A percentile compares a stretch with the other conserved stretches of the same genome.
phyloP scores from a whole-genome alignment of 2,113 vertebrate species.

The Larimichthys polyactis region DNA sequence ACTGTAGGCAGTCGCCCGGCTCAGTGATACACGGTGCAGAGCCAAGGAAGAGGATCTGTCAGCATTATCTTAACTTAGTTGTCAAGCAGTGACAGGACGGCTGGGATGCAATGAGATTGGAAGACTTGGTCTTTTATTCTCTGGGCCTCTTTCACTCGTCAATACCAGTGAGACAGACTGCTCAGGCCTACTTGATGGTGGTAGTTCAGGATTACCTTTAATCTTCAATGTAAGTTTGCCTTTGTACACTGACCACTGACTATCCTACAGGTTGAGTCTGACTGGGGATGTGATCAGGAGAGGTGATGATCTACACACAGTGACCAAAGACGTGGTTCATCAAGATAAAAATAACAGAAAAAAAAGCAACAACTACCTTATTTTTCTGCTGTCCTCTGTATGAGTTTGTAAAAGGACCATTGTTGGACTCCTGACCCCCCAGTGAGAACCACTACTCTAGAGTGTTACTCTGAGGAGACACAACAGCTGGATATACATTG shows the following conservation, averaged over 20 bases:
- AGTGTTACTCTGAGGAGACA: slow-evolving; percentile 43
- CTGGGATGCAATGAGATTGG: slow-evolving; percentile 61
- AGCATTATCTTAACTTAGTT: slow-evolving; percentile 66
- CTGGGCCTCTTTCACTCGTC: slow-evolving; percentile 41
- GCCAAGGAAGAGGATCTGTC: slow-evolving; percentile 55
- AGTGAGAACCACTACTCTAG: slow-evolving; percentile 12
- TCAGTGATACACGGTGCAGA: not conserved
- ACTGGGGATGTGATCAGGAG: not conserved
- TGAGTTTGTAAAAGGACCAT: slow-evolving; percentile 6
- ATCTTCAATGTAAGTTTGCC: not conserved
- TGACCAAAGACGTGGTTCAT: not conserved
- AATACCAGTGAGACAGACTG: slow-evolving; percentile 7
- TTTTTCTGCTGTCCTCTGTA: not conserved
- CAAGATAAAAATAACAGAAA: not conserved
- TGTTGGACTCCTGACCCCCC: slow-evolving; percentile 4
- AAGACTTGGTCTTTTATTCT: slow-evolving; percentile 52
- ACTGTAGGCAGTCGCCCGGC: not conserved
- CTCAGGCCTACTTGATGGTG: not conserved
- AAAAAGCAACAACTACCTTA: not conserved
- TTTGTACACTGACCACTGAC: not conserved
- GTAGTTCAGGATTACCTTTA: not conserved
- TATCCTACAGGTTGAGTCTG: not conserved
- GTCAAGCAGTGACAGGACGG: slow-evolving; percentile 48
- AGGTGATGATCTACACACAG: not conserved
- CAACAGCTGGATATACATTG: slow-evolving; percentile 65